These are phyloP conservation scores for Aphodius sticticus DNA, from an alignment of 2,888 invertebrate species.

Conservation along the genomic window DNA sequence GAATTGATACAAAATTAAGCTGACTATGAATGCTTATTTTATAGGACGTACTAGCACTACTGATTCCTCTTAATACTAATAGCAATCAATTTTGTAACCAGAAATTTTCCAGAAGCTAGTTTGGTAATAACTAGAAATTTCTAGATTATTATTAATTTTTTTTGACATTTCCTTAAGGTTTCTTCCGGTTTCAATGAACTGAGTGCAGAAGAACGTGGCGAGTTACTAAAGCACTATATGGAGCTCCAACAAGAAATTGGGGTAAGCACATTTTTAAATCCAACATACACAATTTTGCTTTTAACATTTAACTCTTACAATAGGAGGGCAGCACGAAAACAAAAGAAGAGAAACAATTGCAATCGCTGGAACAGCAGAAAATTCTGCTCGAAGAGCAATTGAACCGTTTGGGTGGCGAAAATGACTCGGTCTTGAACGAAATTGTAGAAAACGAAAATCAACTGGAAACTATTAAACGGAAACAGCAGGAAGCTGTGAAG, in stretches of 20 bases:
- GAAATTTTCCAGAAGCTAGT: background rate
- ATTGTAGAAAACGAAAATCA: constrained; percentile 59
- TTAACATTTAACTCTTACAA: constrained; percentile 39
- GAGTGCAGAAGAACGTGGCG: constrained; percentile 71
- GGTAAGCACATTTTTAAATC: constrained; percentile 60
- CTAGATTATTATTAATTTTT: constrained; percentile 8
- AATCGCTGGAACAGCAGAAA: constrained; percentile 50
- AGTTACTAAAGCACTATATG: constrained; percentile 76
- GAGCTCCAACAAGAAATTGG: constrained; percentile 74
- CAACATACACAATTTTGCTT: constrained; percentile 10
- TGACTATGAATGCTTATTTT: too few species aligned
- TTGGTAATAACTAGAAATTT: background rate
- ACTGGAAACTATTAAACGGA: constrained; percentile 50
- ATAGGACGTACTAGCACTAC: too few species aligned
- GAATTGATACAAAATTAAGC: too few species aligned
- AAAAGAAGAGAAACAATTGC: constrained; percentile 51
- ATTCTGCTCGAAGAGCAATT: constrained; percentile 52
- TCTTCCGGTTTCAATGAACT: constrained; percentile 50
- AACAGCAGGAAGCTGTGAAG: constrained; percentile 56
- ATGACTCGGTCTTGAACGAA: constrained; percentile 60
- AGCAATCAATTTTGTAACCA: too few species aligned
- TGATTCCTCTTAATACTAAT: too few species aligned
- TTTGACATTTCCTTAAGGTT: constrained; percentile 45
- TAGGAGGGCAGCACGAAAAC: constrained; percentile 52
- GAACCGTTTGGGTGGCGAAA: constrained; percentile 65